Percentiles rank a stretch among this genome's conserved stretches.
Conservation (phyloP, 2,797 vertebrate genomes). For the Gymnodraco acuticeps region DNA sequence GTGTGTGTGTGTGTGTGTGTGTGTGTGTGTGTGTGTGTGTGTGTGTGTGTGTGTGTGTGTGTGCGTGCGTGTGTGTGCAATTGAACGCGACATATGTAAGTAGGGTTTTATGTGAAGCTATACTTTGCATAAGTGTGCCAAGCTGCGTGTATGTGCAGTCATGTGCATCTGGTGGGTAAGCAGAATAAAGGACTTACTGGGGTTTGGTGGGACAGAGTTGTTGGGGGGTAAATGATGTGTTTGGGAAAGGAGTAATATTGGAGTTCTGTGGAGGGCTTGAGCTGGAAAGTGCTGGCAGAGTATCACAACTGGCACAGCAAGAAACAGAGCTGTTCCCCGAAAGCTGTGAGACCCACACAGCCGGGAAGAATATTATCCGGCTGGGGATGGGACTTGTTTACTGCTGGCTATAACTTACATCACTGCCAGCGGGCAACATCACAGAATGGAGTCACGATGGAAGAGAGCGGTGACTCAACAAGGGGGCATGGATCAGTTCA, state of each 20-base stretch:
- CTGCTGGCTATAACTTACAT: constrained; percentile 52
- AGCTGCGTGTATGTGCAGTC: constrained; percentile 28
- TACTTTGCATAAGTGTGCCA: constrained; percentile 37
- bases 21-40: background rate
- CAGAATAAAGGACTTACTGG: constrained; percentile 51
- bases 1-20: constrained; percentile 6
- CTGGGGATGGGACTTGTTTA: constrained; percentile 64
- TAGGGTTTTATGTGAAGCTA: constrained; percentile 18
- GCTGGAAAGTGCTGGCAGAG: constrained; percentile 35
- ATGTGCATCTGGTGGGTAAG: constrained; percentile 48
- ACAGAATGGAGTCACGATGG: constrained; percentile 34
- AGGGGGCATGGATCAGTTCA: constrained; percentile 2
- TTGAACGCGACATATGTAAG: constrained; percentile 29
- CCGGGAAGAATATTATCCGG: constrained; percentile 60
- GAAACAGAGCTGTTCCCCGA: constrained; percentile 30
- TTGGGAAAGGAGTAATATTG: constrained; percentile 56
- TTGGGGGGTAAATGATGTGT: constrained; percentile 64
- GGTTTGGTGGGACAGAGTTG: constrained; percentile 33
- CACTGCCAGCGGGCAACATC: constrained; percentile 45
- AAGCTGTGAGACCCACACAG: constrained; percentile 65
- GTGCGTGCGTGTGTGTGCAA: background rate
- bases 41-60: no score
- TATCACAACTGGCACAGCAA: constrained; percentile 51
- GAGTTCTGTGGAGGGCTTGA: constrained; percentile 37
- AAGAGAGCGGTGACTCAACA: constrained; percentile 25